A percentile compares a stretch with the other conserved stretches of the same genome.
These are phyloP conservation scores for Sebastes cheni DNA, from an alignment of 2,797 vertebrate species.

Conservation along the genomic window DNA sequence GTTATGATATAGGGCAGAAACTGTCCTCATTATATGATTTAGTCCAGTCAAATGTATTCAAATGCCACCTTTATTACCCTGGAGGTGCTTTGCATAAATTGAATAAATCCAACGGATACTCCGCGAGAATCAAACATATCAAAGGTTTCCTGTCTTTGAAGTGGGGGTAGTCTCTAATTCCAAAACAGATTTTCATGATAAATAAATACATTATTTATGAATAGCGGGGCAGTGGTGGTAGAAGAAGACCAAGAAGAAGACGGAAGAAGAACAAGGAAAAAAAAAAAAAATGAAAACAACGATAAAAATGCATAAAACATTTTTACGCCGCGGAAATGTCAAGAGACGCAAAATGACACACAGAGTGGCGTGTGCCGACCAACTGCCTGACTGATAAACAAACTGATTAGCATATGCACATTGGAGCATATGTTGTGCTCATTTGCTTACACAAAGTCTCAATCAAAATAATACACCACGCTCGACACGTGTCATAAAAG, in stretches of 20 bases:
- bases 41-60: constrained; percentile 87
- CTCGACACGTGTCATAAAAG: constrained; percentile 69
- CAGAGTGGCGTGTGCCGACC: constrained; percentile 71
- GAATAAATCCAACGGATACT: constrained; percentile 86
- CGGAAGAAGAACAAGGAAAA: constrained; percentile 48
- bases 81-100: constrained; percentile 88
- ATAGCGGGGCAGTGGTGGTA: constrained; percentile 66
- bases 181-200: constrained; percentile 89
- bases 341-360: constrained; percentile 81
- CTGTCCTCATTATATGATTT: constrained; percentile 85
- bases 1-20: constrained; percentile 81
- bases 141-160: constrained; percentile 89
- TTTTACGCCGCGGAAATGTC: constrained; percentile 82
- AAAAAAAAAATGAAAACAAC: constrained; percentile 71
- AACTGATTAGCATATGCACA: constrained; percentile 79
- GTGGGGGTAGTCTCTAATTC: constrained; percentile 86
- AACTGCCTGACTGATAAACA: constrained; percentile 78
- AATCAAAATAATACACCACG: constrained; percentile 78
- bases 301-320: constrained; percentile 86
- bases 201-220: constrained; percentile 90
- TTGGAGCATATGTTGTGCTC: constrained; percentile 79
- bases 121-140: constrained; percentile 85
- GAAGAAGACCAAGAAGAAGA: constrained; percentile 64
- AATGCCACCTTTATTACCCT: constrained; percentile 87
- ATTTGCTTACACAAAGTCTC: constrained; percentile 82